A percentile compares a stretch with the other conserved stretches of the same genome.
phyloP scores from a whole-genome alignment of 2,888 invertebrate genomes.

The Phrixothrix hirtus region DNA sequence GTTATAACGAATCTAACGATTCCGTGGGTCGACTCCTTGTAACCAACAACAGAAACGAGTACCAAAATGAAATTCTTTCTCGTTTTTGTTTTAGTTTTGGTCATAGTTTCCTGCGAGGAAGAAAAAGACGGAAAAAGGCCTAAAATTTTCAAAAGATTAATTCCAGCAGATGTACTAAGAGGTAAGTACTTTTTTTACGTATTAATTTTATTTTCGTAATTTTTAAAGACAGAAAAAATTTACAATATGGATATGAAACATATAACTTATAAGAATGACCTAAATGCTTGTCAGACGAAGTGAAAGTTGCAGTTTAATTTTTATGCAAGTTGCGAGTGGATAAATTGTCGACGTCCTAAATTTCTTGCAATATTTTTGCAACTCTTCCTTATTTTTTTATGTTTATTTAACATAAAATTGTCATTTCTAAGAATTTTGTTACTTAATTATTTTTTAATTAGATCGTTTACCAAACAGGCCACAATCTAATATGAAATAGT shows the following conservation, averaged over 20 bases:
- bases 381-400: too few relatives aligned
- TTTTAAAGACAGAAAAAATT: neutral
- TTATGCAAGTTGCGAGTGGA: too few relatives aligned
- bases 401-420: too few relatives aligned
- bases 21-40: conserved; percentile 10
- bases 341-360: too few relatives aligned
- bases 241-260: neutral
- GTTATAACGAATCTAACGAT: conserved; percentile 7
- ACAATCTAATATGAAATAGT: too few relatives aligned
- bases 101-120: conserved; percentile 58
- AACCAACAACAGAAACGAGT: conserved; percentile 6
- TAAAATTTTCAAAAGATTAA: conserved; percentile 78
- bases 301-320: conserved; percentile 6
- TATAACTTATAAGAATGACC: neutral
- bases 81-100: conserved; percentile 45
- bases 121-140: conserved; percentile 59
- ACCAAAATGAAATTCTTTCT: conserved; percentile 62
- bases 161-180: conserved; percentile 88
- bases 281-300: neutral
- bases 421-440: too few relatives aligned
- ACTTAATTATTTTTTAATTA: too few relatives aligned
- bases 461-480: too few relatives aligned
- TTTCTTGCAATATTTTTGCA: too few relatives aligned
- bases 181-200: conserved; percentile 60
- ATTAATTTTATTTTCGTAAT: conserved; percentile 6